Evolutionary conservation across 2,113 vertebrate species (phyloP).

Genomic region (Brachyhypopomus occidentalis): DNA sequence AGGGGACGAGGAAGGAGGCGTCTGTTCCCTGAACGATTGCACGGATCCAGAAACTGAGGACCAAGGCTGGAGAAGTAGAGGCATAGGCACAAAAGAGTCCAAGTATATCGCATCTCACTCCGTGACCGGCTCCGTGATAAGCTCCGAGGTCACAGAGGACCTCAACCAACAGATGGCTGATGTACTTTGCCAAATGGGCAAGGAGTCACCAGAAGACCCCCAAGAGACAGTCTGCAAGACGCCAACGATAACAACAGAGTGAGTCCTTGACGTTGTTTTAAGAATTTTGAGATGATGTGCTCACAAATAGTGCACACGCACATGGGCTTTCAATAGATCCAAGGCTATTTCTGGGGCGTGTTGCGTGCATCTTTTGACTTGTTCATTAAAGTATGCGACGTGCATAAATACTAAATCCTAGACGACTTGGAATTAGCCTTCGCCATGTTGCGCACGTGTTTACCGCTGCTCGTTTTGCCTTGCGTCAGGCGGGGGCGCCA

Average conservation of each 20-base stretch:
- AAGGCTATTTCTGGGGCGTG: too few relatives aligned
- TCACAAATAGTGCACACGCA: too few relatives aligned
- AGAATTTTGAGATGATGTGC: too few relatives aligned
- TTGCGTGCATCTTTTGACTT: too few relatives aligned
- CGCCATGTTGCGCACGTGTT: too few relatives aligned
- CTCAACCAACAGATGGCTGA: slow-evolving; percentile 60
- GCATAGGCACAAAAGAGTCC: background rate
- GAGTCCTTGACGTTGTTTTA: slow-evolving; percentile 39
- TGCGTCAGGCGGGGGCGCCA: slow-evolving; percentile 65
- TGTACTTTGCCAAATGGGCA: slow-evolving; percentile 53
- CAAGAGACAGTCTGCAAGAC: slow-evolving; percentile 63
- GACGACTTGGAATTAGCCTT: too few relatives aligned
- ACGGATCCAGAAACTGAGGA: slow-evolving; percentile 5
- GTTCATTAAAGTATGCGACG: too few relatives aligned
- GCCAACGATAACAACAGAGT: slow-evolving; percentile 67
- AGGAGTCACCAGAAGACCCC: slow-evolving; percentile 38
- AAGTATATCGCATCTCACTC: slow-evolving; percentile 55
- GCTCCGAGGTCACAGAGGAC: slow-evolving; percentile 55
- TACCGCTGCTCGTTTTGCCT: background rate
- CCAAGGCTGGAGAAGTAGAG: slow-evolving; percentile 22
- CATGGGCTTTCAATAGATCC: too few relatives aligned
- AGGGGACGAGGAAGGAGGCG: background rate
- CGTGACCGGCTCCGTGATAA: slow-evolving; percentile 22
- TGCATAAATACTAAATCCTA: too few relatives aligned
- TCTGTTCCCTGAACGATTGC: background rate